Evolutionary conservation across 2,797 vertebrate species (phyloP).

Genomic region (Chelon auratus): DNA sequence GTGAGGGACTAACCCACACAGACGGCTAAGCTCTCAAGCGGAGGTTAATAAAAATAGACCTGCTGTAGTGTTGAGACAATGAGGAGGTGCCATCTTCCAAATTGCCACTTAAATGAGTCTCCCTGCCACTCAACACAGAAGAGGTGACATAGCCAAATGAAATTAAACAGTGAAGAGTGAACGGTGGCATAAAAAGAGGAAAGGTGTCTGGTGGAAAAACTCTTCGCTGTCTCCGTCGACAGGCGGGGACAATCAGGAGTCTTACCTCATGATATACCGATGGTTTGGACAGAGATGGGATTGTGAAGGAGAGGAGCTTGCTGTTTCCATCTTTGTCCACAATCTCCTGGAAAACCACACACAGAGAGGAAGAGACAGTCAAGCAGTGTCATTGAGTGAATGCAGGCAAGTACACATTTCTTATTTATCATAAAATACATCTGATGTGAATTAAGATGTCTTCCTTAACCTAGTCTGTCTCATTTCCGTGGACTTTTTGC

Average conservation of each 20-base stretch:
- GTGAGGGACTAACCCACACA: background rate
- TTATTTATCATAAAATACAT: background rate
- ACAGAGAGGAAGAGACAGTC: constrained; percentile 15
- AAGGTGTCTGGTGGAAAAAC: background rate
- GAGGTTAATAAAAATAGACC: constrained; percentile 44
- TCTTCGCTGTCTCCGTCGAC: background rate
- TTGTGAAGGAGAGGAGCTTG: constrained; percentile 97
- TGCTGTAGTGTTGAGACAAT: background rate
- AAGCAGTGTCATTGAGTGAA: constrained; percentile 9
- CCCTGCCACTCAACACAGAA: background rate
- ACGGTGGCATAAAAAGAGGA: background rate
- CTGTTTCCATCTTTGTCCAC: constrained; percentile 99
- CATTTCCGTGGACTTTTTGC: background rate
- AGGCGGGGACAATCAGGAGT: constrained; percentile 8
- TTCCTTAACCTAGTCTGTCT: background rate
- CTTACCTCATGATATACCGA: constrained; percentile 98
- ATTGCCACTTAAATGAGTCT: constrained; percentile 17
- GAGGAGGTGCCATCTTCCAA: constrained; percentile 28
- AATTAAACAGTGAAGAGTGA: background rate
- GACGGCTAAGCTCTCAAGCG: constrained; percentile 6
- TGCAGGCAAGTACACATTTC: background rate
- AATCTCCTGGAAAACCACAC: constrained; percentile 90
- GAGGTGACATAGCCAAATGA: background rate
- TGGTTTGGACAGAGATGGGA: constrained; percentile 97
- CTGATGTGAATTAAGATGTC: background rate